phyloP scores from a whole-genome alignment of 1,140 invertebrate genomes.

The Drosophila bipectinata region DNA sequence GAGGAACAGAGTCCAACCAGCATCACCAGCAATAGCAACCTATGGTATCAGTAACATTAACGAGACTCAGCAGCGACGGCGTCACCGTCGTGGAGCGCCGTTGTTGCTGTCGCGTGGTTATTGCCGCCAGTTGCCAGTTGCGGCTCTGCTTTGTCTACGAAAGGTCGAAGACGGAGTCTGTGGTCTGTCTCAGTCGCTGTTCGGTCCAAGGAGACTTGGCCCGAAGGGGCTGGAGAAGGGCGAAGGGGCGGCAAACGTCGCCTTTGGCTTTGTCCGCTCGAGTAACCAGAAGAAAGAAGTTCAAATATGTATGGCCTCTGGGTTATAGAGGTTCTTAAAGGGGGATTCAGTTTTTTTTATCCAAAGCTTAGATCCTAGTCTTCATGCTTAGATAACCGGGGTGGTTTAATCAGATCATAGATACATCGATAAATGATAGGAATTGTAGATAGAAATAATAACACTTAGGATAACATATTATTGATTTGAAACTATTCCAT shows the following conservation, averaged over 20 bases:
- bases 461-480: too few relatives aligned
- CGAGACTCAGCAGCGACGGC: constrained; percentile 57
- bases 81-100: constrained; percentile 68
- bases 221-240: background rate
- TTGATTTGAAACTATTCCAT: too few relatives aligned
- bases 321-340: background rate
- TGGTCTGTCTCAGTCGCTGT: constrained; percentile 47
- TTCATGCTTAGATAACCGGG: background rate
- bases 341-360: constrained; percentile 23
- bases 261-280: constrained; percentile 30
- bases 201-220: constrained; percentile 5
- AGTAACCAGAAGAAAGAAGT: constrained; percentile 7
- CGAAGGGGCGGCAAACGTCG: background rate
- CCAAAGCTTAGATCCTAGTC: background rate
- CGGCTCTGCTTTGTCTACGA: constrained; percentile 79
- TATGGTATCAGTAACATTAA: constrained; percentile 58
- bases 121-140: constrained; percentile 57
- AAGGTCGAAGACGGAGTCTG: constrained; percentile 78
- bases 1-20: constrained; percentile 24
- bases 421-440: too few relatives aligned
- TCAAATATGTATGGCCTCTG: constrained; percentile 50
- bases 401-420: constrained; percentile 1
- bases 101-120: constrained; percentile 63
- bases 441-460: background rate
- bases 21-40: constrained; percentile 44